Percentiles rank a stretch among this genome's conserved stretches.
Evolutionary conservation across 2,797 vertebrate species (phyloP).

Genomic region (Bradypodion ventrale): DNA sequence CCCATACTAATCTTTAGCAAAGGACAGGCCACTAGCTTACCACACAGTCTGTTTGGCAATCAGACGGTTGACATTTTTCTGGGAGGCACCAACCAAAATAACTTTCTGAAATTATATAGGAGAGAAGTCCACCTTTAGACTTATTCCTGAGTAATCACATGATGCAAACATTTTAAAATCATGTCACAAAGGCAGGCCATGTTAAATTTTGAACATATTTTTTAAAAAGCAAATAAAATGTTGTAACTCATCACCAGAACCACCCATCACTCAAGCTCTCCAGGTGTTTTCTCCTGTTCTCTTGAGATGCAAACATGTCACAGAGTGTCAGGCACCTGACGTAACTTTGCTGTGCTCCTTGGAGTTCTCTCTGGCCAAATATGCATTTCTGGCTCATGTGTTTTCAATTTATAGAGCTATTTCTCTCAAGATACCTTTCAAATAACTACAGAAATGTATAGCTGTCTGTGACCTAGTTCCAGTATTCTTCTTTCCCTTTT

Average conservation of each 20-base stretch:
- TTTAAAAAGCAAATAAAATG: slow-evolving; percentile 41
- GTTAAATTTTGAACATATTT: slow-evolving; percentile 22
- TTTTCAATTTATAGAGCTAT: slow-evolving; percentile 59
- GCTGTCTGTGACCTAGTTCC: slow-evolving; percentile 28
- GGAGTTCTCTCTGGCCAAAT: slow-evolving; percentile 47
- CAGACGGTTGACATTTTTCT: no score
- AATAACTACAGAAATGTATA: slow-evolving; percentile 45
- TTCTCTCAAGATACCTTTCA: slow-evolving; percentile 61
- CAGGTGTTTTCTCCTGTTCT: slow-evolving; percentile 59
- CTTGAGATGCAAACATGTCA: slow-evolving; percentile 50
- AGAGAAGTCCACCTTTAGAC: background rate
- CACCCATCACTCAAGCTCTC: slow-evolving; percentile 27
- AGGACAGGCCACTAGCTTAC: background rate
- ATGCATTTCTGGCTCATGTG: slow-evolving; percentile 43
- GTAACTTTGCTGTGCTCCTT: slow-evolving; percentile 38
- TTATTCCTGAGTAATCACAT: background rate
- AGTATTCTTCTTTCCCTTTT: no score
- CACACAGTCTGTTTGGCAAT: no score
- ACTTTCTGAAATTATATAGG: background rate
- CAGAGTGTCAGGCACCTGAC: slow-evolving; percentile 58
- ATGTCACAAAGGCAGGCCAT: slow-evolving; percentile 17
- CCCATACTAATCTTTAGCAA: background rate
- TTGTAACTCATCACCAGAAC: slow-evolving; percentile 22
- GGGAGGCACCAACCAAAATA: no score
- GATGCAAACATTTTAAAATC: background rate